phyloP scores from a whole-genome alignment of 2,888 invertebrate genomes.

The Tineola bisselliella region DNA sequence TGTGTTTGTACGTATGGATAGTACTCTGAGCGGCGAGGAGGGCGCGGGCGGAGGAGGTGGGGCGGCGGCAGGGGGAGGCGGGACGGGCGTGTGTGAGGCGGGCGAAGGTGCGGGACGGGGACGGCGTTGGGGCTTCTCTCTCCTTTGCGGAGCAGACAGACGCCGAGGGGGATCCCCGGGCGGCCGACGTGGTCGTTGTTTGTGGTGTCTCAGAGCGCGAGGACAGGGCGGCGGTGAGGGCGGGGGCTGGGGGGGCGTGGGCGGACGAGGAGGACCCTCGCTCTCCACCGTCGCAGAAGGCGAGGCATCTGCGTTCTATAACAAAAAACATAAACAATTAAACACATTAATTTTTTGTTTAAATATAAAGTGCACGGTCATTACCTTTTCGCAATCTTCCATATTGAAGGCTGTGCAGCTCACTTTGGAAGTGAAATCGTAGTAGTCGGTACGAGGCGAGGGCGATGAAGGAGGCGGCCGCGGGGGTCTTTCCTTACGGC shows the following conservation, averaged over 20 bases:
- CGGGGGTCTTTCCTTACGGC: not conserved
- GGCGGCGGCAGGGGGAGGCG: slow-evolving; percentile 17
- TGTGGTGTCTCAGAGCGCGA: slow-evolving; percentile 15
- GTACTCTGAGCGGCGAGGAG: slow-evolving; percentile 26
- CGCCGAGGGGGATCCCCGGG: slow-evolving; percentile 18
- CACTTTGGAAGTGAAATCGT: too few relatives aligned
- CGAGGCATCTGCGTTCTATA: too few relatives aligned
- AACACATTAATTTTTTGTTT: too few relatives aligned
- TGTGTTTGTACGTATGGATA: slow-evolving; percentile 29
- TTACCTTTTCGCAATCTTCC: too few relatives aligned
- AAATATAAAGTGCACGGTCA: too few relatives aligned
- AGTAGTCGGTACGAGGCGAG: too few relatives aligned
- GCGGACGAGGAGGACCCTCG: not conserved
- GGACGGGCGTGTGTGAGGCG: slow-evolving; percentile 15
- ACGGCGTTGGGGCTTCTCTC: slow-evolving; percentile 40
- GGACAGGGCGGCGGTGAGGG: slow-evolving; percentile 19
- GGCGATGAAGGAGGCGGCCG: not conserved
- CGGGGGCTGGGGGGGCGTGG: not conserved
- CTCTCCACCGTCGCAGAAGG: too few relatives aligned
- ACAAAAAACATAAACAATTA: too few relatives aligned
- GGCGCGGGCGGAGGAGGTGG: slow-evolving; percentile 19
- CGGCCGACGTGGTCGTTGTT: slow-evolving; percentile 13
- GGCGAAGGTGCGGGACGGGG: slow-evolving; percentile 18
- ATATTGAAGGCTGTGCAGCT: too few relatives aligned
- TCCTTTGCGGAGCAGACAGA: slow-evolving; percentile 28